Base-by-base conservation (phyloP, 2,888 invertebrate species). In the Candidula unifasciata region DNA sequence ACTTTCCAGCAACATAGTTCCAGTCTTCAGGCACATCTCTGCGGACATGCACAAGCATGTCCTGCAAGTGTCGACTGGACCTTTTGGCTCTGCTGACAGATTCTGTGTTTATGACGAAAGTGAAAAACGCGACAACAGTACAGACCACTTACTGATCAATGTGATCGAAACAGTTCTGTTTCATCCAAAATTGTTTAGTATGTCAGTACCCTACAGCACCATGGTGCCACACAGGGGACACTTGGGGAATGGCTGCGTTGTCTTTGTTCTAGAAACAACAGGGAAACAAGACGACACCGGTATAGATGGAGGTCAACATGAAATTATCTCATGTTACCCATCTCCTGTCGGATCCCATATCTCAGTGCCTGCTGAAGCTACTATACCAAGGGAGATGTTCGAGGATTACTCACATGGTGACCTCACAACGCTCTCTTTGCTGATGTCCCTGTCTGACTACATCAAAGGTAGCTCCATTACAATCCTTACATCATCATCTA, bases 291-390 rank as follows among this genome's bases (percentile, higher is more conserved):
- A 3, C n/a, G 6, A 24, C 6, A 35, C 18, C 2, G 13, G 13
- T 24, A 18, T 24, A 18, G 27, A 57, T 27, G 54, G 10, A 13
- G 6, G n/a, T 37, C 54, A 80, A 2, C 3, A 0, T 3, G 35
- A 66, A 3, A 30, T 76, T 8, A 68, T 86, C 57, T 77, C 80
- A 24, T 84, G 80, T 44, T 86, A 83, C n/a, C 86, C 86, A 27
- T 71, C 69, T 54, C 78, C 84, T 5, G 77, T 84, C n/a, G 76
- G 83, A 66, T 71, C 83, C 10, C 77, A 78, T 44, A 66, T 86
- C 35, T 81, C 37, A 54, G 86, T 86, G 2, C 86, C 86, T 24
- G 57, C 54, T 18, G 69, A 21, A 5, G 81, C 81, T 24, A 60
- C 66, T 0, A 27, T 86, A 27, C 76, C 44, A 21, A 27, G 13